These are phyloP conservation scores for Noctua pronuba DNA, from an alignment of 2,888 invertebrate genomes.

Conservation along the genomic window DNA sequence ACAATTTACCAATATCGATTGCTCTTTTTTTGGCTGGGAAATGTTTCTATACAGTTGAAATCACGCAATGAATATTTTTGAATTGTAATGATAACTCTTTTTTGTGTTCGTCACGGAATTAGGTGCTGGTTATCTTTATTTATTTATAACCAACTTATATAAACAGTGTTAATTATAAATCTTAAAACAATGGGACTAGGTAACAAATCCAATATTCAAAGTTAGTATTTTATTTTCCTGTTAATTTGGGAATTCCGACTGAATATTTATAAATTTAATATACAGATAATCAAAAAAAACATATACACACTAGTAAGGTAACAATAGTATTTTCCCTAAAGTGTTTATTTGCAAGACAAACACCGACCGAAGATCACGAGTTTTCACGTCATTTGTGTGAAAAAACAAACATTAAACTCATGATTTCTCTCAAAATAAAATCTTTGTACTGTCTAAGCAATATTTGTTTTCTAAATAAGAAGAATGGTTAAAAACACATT, in stretches of 20 bases:
- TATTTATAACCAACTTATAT: no score
- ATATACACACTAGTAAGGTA: neutral
- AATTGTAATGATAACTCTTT: neutral
- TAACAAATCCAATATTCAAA: neutral
- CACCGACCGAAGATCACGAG: conserved; percentile 4
- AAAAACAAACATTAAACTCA: conserved; percentile 4
- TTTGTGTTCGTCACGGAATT: conserved; percentile 2
- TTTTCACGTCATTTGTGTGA: neutral
- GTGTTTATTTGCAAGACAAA: conserved; percentile 23
- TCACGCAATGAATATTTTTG: neutral
- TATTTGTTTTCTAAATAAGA: conserved; percentile 33
- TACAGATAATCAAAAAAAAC: neutral
- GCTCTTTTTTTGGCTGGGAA: neutral
- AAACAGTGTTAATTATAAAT: neutral
- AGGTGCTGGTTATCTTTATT: neutral
- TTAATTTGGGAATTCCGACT: conserved; percentile 6
- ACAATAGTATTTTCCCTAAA: neutral
- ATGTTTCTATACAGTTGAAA: neutral
- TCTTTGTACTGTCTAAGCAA: neutral
- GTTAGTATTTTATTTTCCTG: conserved; percentile 9
- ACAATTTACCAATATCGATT: conserved; percentile 16
- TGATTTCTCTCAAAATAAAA: conserved; percentile 21
- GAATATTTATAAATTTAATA: conserved; percentile 3
- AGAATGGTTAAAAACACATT: neutral
- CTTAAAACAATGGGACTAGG: neutral